These are phyloP conservation scores for Stratiolaelaps scimitus DNA, from an alignment of 1,140 invertebrate genomes.

Conservation along the genomic window DNA sequence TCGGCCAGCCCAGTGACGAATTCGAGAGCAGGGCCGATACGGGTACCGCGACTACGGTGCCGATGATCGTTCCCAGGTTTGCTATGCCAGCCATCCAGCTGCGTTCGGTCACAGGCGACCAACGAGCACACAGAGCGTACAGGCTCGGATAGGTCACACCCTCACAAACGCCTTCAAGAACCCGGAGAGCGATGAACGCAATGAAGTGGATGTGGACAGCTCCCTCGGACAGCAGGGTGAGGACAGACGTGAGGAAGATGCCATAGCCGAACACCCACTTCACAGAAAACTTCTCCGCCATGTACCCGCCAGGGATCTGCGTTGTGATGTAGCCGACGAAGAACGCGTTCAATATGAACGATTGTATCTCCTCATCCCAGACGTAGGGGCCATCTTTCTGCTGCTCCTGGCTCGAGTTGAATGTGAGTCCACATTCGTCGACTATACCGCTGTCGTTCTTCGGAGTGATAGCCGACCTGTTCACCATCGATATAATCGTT, in stretches of 20 bases:
- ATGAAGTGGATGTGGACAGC: conserved; percentile 2
- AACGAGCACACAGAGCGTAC: conserved; percentile 31
- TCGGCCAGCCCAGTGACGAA: conserved; percentile 28
- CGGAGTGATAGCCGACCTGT: not conserved
- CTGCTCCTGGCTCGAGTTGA: not conserved
- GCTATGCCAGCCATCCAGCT: conserved; percentile 7
- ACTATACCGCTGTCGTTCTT: not conserved
- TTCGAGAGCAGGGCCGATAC: conserved; percentile 20
- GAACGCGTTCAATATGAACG: conserved; percentile 27
- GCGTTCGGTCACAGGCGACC: conserved; percentile 21
- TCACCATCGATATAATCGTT: conserved; percentile 29
- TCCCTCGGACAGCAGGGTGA: conserved; percentile 51
- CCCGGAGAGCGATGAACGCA: conserved; percentile 11
- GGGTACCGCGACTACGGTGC: conserved; percentile 15
- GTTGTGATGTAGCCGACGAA: conserved; percentile 28
- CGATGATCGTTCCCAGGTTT: conserved; percentile 29
- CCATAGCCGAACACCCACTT: conserved; percentile 53
- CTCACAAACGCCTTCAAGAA: conserved; percentile 29
- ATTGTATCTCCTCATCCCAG: conserved; percentile 28
- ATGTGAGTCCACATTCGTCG: conserved; percentile 18
- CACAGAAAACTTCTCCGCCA: conserved; percentile 29
- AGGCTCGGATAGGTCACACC: conserved; percentile 30
- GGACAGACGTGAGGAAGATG: conserved; percentile 60
- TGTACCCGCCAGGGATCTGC: conserved; percentile 30
- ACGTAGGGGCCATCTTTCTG: conserved; percentile 24